Base-by-base conservation (phyloP, 2,888 invertebrate genomes). In the Flabesymbios commensalis region DNA sequence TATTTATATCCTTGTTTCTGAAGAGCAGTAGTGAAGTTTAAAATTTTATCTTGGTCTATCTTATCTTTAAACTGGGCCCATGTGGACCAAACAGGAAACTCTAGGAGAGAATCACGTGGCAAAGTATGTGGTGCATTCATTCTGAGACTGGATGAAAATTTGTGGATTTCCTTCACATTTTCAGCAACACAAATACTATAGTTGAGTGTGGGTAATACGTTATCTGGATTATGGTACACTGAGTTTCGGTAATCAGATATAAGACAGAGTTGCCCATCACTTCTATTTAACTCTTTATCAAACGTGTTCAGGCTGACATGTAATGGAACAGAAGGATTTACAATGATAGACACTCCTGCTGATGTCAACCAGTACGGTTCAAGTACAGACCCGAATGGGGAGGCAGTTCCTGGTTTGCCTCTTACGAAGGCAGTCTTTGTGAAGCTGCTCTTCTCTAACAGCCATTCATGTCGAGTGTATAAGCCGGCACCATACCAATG, bases 401-500 rank as follows among this genome's bases (percentile, higher is more conserved):
- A 19, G 7, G 43, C n/a, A n/a, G 42, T 32, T 3, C 47, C 17
- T 10, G 31, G 10, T 2, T 17, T 51, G 1, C 63, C 56, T 7
- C 45, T 39, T n/a, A 63, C 24, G 47, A 63, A 79, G 7, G 74
- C 72, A 47, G 71, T 72, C 69, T 74, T 65, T 3, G 68, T 63
- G 19, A 75, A 42, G 2, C 72, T 68, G 17, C 74, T 70, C 19
- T 73, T 57, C 17, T 93, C 90, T 1, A 95, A 83, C 0, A 94
- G 94, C 91, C 94, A 95, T 0, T 90, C 88, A 72, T 90, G 87
- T 71, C 89, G 89, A n/a, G 71, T 86, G 26, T 91, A 89, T 67
- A 93, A 90, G 0, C 93, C 93, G 0, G 91, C 93, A 0, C 94
- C 94, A 75, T 92, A 90, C 90, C 91, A 90, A 70, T 88, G 85